These are phyloP conservation scores for Cotesia chilonis DNA, from an alignment of 1,140 invertebrate genomes.

Conservation along the genomic window DNA sequence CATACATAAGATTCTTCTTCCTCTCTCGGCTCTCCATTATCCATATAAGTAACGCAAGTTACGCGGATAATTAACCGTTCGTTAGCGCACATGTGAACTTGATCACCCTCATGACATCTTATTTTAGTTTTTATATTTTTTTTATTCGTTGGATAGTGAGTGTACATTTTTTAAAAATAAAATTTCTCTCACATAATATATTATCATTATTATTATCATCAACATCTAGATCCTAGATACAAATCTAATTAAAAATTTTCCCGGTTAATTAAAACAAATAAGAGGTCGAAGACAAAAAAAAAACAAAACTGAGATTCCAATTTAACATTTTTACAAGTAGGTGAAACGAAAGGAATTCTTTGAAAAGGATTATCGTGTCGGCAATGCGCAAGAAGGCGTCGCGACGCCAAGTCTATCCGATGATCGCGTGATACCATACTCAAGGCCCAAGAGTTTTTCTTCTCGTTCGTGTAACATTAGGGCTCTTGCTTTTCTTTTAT, in stretches of 20 bases:
- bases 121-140: neutral
- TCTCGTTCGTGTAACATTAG: constrained; percentile 8
- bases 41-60: constrained; percentile 19
- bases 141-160: neutral
- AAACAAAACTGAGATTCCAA: too few relatives aligned
- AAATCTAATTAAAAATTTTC: too few relatives aligned
- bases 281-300: too few relatives aligned
- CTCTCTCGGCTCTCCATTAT: neutral
- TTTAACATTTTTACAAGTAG: neutral
- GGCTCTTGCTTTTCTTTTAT: constrained; percentile 12
- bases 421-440: constrained; percentile 32
- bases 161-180: neutral
- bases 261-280: too few relatives aligned
- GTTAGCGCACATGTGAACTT: constrained; percentile 5
- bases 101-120: neutral
- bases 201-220: too few relatives aligned
- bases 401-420: constrained; percentile 20
- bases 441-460: constrained; percentile 13
- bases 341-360: neutral
- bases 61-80: constrained; percentile 29
- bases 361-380: constrained; percentile 8
- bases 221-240: too few relatives aligned
- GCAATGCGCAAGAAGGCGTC: constrained; percentile 24
- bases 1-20: constrained; percentile 5
- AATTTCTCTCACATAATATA: too few relatives aligned